Evolutionary conservation across 1,140 invertebrate species (phyloP), one percentile per base, ranked within the genome.

Genomic region (Idris sp.): DNA sequence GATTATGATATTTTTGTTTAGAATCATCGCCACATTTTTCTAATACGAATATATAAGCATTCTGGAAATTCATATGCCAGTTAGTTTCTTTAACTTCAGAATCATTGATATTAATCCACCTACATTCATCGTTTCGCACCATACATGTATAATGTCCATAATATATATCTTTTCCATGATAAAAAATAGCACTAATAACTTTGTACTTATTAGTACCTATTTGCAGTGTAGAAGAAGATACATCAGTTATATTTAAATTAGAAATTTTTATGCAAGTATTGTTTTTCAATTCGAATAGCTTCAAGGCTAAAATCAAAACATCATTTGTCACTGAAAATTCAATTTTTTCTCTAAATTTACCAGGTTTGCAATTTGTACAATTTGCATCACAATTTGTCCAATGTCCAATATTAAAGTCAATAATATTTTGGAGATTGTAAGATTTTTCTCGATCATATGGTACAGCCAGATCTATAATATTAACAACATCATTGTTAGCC

Each of bases 31-130:
- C 6, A 4, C 2, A 22, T 33, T 36, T 16, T 36, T 44, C 10
- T 8, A 44, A 15, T 3, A 44, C 4, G 15, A 44, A 44, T 44
- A 44, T 44, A 28, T 44, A 44, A 14, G 41, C 41, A 28, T 44
- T 14, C 9, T 44, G 26, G 1, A 25, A 1, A 8, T 44, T 44
- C 14, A 19, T 26, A 8, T 19, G 41, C 41, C 41, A 44, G 14
- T 1, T 14, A 0, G n/a, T 14, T 28, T 22, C n/a, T 26, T 8
- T 2, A 7, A 44, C 22, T 14, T 26, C n/a, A 0, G 3, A 1
- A 28, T 44, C 41, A 44, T 44, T 9, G 9, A 44, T 28, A 15
- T 8, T 2, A 26, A 14, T 8, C 40, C 40, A 43, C 14, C 4
- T 8, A 4, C n/a, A 26, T 11, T 26, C 14, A 1, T 28, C 19